A percentile compares a stretch with the other conserved stretches of the same genome.
These are phyloP conservation scores for Gavia stellata DNA, from an alignment of 2,113 vertebrate species.

Conservation along the genomic window DNA sequence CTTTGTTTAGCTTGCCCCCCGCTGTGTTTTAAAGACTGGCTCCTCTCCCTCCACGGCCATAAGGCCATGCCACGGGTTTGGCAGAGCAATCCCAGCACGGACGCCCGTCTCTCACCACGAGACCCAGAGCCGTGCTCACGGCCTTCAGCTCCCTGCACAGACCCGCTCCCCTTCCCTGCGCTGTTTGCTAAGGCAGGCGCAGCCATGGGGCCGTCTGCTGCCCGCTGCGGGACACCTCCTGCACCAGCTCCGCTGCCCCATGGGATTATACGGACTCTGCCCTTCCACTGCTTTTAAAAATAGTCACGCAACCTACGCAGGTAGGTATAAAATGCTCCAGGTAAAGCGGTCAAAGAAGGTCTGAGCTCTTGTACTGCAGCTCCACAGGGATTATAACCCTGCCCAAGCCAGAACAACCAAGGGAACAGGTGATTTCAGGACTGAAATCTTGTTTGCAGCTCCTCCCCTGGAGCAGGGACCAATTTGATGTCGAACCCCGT, in stretches of 20 bases:
- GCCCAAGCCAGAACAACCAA: not conserved
- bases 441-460: not conserved
- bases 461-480: not conserved
- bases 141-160: not conserved
- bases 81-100: not conserved
- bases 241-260: not conserved
- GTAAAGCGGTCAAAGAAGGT: not conserved
- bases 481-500: fast-evolving
- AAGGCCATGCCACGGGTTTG: not conserved
- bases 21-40: not conserved
- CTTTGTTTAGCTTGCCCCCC: not conserved
- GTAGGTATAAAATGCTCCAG: not conserved
- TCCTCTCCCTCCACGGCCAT: not conserved
- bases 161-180: not conserved
- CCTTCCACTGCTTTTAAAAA: not conserved
- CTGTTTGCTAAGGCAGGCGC: not conserved
- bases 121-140: not conserved
- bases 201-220: not conserved
- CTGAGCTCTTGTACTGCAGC: not conserved
- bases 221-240: not conserved
- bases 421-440: not conserved
- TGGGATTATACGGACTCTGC: not conserved
- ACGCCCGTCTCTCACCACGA: not conserved
- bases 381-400: not conserved
- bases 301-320: no score